Evolutionary conservation across 2,113 vertebrate genomes (phyloP), one percentile per base, ranked within the genome.

Genomic region (Brachirus orientalis): DNA sequence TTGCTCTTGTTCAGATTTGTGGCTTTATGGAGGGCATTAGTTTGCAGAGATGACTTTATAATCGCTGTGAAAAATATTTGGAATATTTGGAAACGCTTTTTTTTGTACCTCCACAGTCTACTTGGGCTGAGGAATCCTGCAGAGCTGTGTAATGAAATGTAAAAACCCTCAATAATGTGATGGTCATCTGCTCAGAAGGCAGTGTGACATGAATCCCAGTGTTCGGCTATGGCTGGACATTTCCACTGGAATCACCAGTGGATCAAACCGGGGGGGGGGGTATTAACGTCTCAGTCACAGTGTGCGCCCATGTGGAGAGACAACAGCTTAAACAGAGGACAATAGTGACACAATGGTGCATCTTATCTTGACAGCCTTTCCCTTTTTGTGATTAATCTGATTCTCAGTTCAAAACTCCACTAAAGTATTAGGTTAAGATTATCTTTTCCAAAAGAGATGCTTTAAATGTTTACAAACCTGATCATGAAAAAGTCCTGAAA

Each of bases 81-180:
- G 18, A 62, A 64, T n/a, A n/a, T n/a, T n/a, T n/a, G n/a, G n/a
- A n/a, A n/a, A n/a, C n/a, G n/a, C n/a, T n/a, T n/a, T n/a, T n/a
- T n/a, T n/a, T n/a, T n/a, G n/a, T 51, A 36, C 11, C 28, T 19
- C 41, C 68, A 28, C 19, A 5, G 20, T 68, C 37, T 59, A 50
- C 72, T 77, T 44, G 60, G 70, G 58, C 52, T 52, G 3, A n/a
- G 46, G 72, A 76, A 57, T 40, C 43, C 18, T 51, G 53, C 47
- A 50, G 57, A 40, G 19, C 35, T 52, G 69, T 61, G 68, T 83
- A 86, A 85, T 76, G 82, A 85, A 82, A 89, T 77, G 82, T 84
- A 90, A 89, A 82, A 72, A 80, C 58, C 72, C 77, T 78, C 59
- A 75, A 84, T 87, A 86, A 78, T 73, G 80, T 83, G 75, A 76